Base-by-base conservation (phyloP, 1,140 invertebrate genomes). In the Zophobas morio region DNA sequence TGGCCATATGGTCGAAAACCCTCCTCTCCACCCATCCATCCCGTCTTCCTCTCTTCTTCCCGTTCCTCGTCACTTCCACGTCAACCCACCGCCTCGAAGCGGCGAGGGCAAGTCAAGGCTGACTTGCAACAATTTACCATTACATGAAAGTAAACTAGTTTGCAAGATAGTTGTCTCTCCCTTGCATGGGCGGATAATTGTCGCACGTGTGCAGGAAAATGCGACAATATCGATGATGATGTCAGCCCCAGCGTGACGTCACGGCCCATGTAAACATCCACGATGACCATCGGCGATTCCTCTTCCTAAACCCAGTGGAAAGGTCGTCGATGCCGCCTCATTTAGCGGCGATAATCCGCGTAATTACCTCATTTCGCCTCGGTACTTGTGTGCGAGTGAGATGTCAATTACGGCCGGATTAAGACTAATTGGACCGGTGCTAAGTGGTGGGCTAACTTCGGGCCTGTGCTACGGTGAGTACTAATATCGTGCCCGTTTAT, bases 71-170 rank as follows among this genome's bases (percentile, higher is more conserved):
- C 20, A 20, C 20, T 20, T 20, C 20, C 20, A 20, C 20, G 20
- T 20, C 20, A 20, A 20, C 3, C 20, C 49, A 20, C 6, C 0
- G 37, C 6, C 8, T 33, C 42, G 54, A 2, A 33, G 32, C 60
- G 20, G 39, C 39, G 37, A 66, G 60, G 37, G 39, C 60, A 66
- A 66, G 60, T 66, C 60, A 66, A 66, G 60, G 60, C 60, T 66
- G 60, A 66, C 60, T 40, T 33, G 37, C 6, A 51, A 51, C 49
- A 51, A 66, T 66, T 66, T 66, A 66, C 60, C 42, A 66, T 66
- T 66, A 66, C 60, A 66, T 66, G 60, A 66, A 66, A 66, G 60
- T 66, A 66, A 66, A 66, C 60, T 66, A 66, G 60, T 66, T 63
- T 63, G 57, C 6, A 20, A 4, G 49, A 51, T 51, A 51, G 35